A percentile compares a stretch with the other conserved stretches of the same genome.
Conservation (phyloP, 2,797 vertebrate species). For the Artibeus lituratus region DNA sequence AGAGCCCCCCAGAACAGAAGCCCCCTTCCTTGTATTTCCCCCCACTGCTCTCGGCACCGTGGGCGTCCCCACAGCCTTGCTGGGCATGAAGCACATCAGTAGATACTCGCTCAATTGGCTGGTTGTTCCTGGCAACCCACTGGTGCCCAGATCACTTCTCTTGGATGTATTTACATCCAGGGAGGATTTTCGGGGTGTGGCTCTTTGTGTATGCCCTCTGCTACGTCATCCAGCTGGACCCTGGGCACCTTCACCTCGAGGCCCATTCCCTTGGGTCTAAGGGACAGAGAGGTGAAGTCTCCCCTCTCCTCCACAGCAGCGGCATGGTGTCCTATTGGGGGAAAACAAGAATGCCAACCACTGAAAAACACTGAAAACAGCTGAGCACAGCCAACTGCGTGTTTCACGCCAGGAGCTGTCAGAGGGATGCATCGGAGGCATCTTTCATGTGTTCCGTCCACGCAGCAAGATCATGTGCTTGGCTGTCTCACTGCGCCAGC, state of each 20-base stretch:
- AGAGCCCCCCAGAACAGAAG: background rate
- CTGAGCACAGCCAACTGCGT: constrained; percentile 13
- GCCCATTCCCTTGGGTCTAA: background rate
- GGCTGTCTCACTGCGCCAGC: constrained; percentile 13
- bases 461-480: constrained; percentile 41
- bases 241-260: background rate
- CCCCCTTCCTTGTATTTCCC: background rate
- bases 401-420: constrained; percentile 56
- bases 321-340: background rate
- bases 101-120: background rate
- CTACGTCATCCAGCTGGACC: background rate
- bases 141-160: background rate
- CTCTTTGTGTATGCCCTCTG: background rate
- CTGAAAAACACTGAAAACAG: background rate
- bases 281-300: background rate
- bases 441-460: constrained; percentile 54
- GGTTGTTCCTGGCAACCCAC: background rate
- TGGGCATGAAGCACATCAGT: background rate
- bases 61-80: background rate
- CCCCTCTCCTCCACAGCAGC: background rate
- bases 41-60: background rate
- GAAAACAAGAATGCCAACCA: constrained; percentile 2
- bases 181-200: background rate
- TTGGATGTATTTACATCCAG: background rate
- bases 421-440: background rate